Evolutionary conservation across 2,797 vertebrate genomes (phyloP).

Genomic region (Smutsia temminckii): DNA sequence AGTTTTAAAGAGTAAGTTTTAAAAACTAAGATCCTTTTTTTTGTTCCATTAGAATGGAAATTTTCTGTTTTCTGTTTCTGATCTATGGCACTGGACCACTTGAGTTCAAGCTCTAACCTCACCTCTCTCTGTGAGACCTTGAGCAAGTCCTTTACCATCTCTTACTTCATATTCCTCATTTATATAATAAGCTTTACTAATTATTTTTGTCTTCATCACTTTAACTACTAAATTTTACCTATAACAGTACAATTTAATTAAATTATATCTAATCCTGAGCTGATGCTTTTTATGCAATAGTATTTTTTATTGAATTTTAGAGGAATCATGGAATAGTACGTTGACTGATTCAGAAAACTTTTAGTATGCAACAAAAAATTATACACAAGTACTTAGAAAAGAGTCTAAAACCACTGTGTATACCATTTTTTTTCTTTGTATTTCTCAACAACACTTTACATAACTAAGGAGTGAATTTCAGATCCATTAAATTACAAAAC

Average conservation of each 20-base stretch:
- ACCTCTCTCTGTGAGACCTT: background rate
- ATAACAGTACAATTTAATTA: slow-evolving; percentile 13
- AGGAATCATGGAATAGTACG: background rate
- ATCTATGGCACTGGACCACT: background rate
- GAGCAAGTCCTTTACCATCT: background rate
- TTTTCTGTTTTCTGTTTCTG: slow-evolving; percentile 31
- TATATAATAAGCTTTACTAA: background rate
- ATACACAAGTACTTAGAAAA: background rate
- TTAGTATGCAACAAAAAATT: slow-evolving; percentile 16
- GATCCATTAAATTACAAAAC: background rate
- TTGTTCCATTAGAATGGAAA: background rate
- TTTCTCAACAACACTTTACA: background rate
- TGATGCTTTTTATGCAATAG: background rate
- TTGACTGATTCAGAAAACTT: slow-evolving; percentile 5
- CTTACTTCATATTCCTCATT: background rate
- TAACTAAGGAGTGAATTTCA: slow-evolving; percentile 16
- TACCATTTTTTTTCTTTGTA: background rate
- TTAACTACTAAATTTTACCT: slow-evolving; percentile 31
- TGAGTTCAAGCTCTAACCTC: background rate
- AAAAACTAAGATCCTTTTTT: background rate
- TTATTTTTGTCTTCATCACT: background rate
- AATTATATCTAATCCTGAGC: background rate
- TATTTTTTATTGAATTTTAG: slow-evolving; percentile 32
- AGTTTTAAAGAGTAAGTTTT: slow-evolving; percentile 80
- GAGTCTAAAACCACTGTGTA: background rate